Percentiles rank a stretch among this genome's conserved stretches.
These are phyloP conservation scores for Drosophila infuscata DNA, from an alignment of 2,888 invertebrate species.

Conservation along the genomic window DNA sequence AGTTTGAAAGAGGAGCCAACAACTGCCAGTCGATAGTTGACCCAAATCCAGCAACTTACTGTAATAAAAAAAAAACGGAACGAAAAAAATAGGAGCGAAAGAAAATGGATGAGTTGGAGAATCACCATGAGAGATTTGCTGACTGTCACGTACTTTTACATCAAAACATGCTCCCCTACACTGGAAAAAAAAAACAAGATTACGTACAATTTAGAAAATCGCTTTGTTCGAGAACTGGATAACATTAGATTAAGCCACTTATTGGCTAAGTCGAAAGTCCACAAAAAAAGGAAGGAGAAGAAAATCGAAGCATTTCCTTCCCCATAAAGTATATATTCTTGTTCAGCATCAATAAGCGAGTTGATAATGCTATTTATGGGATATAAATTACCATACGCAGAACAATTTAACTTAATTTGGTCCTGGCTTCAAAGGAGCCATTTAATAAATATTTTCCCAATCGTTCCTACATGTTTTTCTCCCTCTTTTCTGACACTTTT, in stretches of 20 bases:
- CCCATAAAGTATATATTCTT: neutral
- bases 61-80: neutral
- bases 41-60: slow-evolving; percentile 56
- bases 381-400: neutral
- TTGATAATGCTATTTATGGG: too few species aligned
- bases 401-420: neutral
- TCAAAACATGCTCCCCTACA: slow-evolving; percentile 24
- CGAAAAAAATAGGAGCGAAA: neutral
- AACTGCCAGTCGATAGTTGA: slow-evolving; percentile 75
- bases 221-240: neutral
- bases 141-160: slow-evolving; percentile 55
- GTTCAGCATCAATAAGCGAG: neutral
- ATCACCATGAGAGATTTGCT: slow-evolving; percentile 28
- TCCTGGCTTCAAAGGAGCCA: too few species aligned
- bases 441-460: too few species aligned
- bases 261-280: neutral
- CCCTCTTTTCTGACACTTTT: neutral
- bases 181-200: neutral
- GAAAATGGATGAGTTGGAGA: neutral
- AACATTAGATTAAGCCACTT: neutral
- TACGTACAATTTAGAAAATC: neutral
- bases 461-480: too few species aligned
- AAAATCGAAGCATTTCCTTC: too few species aligned
- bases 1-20: slow-evolving; percentile 58
- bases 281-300: neutral